Evolutionary conservation across 2,888 invertebrate species (phyloP).

Genomic region (Eilema sororculum): DNA sequence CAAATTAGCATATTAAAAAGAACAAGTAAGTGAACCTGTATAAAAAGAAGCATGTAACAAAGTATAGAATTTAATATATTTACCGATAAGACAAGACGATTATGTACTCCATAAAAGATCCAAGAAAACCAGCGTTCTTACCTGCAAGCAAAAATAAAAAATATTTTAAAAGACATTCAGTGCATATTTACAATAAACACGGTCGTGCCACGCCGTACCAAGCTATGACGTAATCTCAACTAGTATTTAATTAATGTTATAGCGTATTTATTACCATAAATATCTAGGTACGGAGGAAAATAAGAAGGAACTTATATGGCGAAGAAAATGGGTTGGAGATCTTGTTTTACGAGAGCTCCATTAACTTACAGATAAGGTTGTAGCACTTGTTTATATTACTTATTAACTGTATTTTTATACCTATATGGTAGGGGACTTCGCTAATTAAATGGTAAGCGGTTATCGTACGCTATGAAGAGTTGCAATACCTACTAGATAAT

Average conservation of each 20-base stretch:
- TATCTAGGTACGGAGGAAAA: conserved; percentile 22
- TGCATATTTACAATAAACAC: conserved; percentile 18
- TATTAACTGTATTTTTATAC: not conserved
- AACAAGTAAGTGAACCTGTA: not conserved
- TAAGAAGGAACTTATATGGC: conserved; percentile 1
- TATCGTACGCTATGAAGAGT: not conserved
- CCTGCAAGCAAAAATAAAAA: conserved; percentile 54
- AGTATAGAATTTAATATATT: conserved; percentile 14
- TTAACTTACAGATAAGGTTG: not conserved
- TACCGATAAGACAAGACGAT: conserved; percentile 18
- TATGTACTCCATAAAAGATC: conserved; percentile 29
- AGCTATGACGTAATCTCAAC: conserved; percentile 33
- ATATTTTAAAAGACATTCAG: conserved; percentile 25
- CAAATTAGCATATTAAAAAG: not conserved
- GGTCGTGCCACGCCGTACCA: conserved; percentile 55
- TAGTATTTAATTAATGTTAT: conserved; percentile 37
- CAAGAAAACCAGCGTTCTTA: conserved; percentile 46
- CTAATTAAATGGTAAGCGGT: not conserved
- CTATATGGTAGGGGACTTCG: not conserved
- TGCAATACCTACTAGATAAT: not conserved
- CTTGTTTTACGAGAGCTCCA: not conserved
- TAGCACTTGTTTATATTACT: not conserved
- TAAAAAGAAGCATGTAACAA: not conserved
- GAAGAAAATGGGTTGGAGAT: conserved; percentile 5
- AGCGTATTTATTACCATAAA: conserved; percentile 23